Percentiles rank a stretch among this genome's conserved stretches.
Conservation (phyloP, 2,113 vertebrate species). For the Pygoscelis adeliae region DNA sequence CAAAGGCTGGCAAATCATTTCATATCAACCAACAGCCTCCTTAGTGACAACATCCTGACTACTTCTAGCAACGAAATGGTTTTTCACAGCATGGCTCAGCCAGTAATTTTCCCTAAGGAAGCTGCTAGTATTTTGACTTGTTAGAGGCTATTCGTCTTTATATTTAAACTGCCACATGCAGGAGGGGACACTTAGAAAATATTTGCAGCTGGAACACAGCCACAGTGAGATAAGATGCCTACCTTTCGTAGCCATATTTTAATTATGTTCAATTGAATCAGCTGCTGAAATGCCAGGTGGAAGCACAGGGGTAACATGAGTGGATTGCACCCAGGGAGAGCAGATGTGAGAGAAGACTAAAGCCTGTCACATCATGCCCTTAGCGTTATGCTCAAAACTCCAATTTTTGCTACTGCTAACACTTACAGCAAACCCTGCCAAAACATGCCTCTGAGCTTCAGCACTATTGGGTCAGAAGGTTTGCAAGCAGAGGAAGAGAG, state of each 20-base stretch:
- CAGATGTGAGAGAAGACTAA: neutral
- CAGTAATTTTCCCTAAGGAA: constrained; percentile 1
- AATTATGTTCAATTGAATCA: neutral
- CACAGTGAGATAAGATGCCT: neutral
- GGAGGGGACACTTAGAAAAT: neutral
- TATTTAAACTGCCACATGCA: neutral
- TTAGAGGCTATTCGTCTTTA: neutral
- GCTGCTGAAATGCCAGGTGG: neutral
- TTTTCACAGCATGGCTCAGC: neutral
- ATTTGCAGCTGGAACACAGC: neutral
- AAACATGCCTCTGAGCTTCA: neutral
- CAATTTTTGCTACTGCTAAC: neutral
- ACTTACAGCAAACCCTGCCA: accelerated
- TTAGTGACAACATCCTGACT: constrained; percentile 1
- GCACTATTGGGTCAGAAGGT: neutral
- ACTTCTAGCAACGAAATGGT: neutral
- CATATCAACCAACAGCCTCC: neutral
- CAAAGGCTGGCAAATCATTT: constrained; percentile 6
- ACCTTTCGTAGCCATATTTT: neutral
- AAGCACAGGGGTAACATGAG: neutral
- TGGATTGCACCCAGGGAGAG: neutral
- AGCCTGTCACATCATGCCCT: neutral
- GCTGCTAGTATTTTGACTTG: neutral
- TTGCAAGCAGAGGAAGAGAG: neutral
- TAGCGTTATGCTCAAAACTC: neutral